phyloP scores from a whole-genome alignment of 2,888 invertebrate species.

The Chrysotoxum bicinctum region DNA sequence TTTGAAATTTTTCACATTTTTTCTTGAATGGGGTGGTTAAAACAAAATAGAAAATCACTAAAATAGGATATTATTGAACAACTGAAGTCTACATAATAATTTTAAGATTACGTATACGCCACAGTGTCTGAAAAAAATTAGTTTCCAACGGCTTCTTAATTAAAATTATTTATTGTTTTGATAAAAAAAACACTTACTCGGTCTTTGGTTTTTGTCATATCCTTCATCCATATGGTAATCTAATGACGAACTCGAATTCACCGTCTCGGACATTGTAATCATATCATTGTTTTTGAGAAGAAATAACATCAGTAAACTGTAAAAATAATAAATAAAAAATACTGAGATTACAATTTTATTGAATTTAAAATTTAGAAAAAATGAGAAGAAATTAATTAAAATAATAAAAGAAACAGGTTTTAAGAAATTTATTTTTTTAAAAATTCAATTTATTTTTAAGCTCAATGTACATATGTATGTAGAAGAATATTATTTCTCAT shows the following conservation, averaged over 20 bases:
- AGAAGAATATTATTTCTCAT: too few relatives aligned
- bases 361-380: too few relatives aligned
- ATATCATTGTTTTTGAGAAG: conserved; percentile 73
- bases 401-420: too few relatives aligned
- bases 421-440: too few relatives aligned
- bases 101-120: conserved; percentile 12
- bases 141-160: not conserved
- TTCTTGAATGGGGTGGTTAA: too few relatives aligned
- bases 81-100: not conserved
- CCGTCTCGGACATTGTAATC: conserved; percentile 71
- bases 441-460: too few relatives aligned
- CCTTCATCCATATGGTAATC: conserved; percentile 73
- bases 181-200: conserved; percentile 73
- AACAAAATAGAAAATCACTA: too few relatives aligned
- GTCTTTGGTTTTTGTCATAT: conserved; percentile 76
- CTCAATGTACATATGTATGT: too few relatives aligned
- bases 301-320: conserved; percentile 73
- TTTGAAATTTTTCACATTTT: too few relatives aligned
- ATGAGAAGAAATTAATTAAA: too few relatives aligned
- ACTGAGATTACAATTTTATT: not conserved
- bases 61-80: too few relatives aligned
- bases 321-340: conserved; percentile 31
- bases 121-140: not conserved
- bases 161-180: not conserved
- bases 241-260: conserved; percentile 69